phyloP scores from a whole-genome alignment of 2,797 vertebrate genomes.

The Alfaro cultratus region DNA sequence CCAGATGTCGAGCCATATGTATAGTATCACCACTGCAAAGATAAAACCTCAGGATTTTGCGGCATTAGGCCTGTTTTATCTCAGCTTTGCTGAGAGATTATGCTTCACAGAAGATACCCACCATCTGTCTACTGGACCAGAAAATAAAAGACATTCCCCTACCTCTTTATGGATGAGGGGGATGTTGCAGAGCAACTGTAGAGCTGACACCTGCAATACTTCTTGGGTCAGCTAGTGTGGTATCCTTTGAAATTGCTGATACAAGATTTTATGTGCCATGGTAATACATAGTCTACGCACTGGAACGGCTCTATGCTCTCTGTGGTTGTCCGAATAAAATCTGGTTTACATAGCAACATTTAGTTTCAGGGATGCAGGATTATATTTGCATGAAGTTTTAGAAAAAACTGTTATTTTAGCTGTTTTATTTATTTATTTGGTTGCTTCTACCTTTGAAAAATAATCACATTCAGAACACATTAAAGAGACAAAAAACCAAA shows the following conservation, averaged over 20 bases:
- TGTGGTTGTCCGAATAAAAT: constrained; percentile 14
- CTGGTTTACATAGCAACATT: constrained; percentile 6
- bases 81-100: constrained; percentile 89
- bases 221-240: constrained; percentile 45
- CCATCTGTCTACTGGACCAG: constrained; percentile 83
- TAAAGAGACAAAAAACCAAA: background rate
- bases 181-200: constrained; percentile 40
- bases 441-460: background rate
- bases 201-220: constrained; percentile 35
- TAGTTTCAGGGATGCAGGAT: constrained; percentile 1
- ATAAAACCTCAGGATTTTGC: constrained; percentile 84
- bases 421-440: background rate
- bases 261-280: constrained; percentile 19
- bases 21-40: constrained; percentile 75
- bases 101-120: constrained; percentile 82
- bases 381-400: background rate
- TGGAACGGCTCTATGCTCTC: constrained; percentile 8
- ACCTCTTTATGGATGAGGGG: constrained; percentile 47
- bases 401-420: background rate
- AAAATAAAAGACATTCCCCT: constrained; percentile 62
- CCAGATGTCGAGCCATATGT: constrained; percentile 86
- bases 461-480: background rate
- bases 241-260: constrained; percentile 30
- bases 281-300: constrained; percentile 12
- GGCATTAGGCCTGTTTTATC: constrained; percentile 88